Evolutionary conservation across 2,113 vertebrate genomes (phyloP).

Genomic region (Tragelaphus imberbis): DNA sequence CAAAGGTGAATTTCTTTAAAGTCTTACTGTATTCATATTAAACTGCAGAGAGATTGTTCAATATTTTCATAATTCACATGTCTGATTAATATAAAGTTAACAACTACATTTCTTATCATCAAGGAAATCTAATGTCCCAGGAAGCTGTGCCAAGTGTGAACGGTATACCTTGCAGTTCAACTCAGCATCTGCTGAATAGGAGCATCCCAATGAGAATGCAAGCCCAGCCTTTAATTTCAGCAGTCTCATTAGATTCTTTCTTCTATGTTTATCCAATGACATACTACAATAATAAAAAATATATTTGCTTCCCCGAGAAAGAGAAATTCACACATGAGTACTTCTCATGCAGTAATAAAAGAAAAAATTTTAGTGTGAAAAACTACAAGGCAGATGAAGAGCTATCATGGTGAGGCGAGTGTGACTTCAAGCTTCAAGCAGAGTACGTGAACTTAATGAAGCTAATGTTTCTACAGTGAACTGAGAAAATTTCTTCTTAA

Average conservation of each 20-base stretch:
- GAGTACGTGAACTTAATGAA: conserved; percentile 38
- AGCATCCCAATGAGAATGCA: neutral
- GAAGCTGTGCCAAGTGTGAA: neutral
- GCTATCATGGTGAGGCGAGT: neutral
- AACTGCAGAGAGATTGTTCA: neutral
- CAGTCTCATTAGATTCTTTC: neutral
- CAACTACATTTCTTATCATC: neutral
- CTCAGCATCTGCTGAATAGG: too few species aligned
- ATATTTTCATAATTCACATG: neutral
- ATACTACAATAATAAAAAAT: conserved; percentile 22
- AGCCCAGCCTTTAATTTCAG: neutral
- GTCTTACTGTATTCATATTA: neutral
- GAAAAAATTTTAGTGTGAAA: neutral
- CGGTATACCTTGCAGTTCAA: neutral
- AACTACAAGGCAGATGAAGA: conserved; percentile 17
- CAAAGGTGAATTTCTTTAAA: neutral
- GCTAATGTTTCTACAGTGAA: conserved; percentile 50
- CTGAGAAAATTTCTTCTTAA: conserved; percentile 53
- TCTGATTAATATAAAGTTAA: neutral
- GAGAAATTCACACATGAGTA: conserved; percentile 7
- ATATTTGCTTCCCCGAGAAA: conserved; percentile 22
- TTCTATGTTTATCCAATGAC: conserved; percentile 24
- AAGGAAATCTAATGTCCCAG: neutral
- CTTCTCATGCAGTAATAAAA: conserved; percentile 2
- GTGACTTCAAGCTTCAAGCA: neutral